Conservation (phyloP, 2,888 invertebrate species). For the Pogonocherus hispidulus region DNA sequence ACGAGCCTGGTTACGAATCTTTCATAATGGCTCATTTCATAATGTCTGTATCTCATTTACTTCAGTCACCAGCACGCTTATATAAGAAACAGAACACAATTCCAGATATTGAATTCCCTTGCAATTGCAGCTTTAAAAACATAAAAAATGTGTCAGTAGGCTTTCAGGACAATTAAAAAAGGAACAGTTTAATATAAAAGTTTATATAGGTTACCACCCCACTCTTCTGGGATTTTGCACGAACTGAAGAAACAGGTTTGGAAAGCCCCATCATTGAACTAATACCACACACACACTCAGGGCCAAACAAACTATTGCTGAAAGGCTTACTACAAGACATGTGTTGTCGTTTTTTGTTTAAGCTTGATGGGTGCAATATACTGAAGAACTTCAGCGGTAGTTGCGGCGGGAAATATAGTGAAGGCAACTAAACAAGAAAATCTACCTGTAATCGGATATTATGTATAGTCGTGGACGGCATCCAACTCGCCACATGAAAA, state of each 20-base stretch:
- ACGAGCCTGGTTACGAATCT: no score
- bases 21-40: no score
- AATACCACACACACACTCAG: background rate
- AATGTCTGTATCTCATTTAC: background rate
- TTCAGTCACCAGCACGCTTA: background rate
- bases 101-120: background rate
- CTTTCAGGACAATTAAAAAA: background rate
- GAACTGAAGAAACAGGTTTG: background rate
- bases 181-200: background rate
- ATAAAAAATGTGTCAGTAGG: background rate
- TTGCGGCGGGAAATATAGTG: background rate
- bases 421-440: no score
- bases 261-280: background rate
- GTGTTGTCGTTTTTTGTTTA: background rate
- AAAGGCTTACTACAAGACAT: background rate
- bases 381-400: no score
- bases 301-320: background rate
- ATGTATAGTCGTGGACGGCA: no score
- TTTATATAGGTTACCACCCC: background rate
- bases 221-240: background rate
- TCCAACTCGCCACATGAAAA: no score
- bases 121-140: background rate
- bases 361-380: background rate
- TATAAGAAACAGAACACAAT: background rate
- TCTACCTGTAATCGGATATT: no score